Percentiles rank a stretch among this genome's conserved stretches.
These are phyloP conservation scores for Muscicapa comitata DNA, from an alignment of 2,797 vertebrate genomes.

Conservation along the genomic window DNA sequence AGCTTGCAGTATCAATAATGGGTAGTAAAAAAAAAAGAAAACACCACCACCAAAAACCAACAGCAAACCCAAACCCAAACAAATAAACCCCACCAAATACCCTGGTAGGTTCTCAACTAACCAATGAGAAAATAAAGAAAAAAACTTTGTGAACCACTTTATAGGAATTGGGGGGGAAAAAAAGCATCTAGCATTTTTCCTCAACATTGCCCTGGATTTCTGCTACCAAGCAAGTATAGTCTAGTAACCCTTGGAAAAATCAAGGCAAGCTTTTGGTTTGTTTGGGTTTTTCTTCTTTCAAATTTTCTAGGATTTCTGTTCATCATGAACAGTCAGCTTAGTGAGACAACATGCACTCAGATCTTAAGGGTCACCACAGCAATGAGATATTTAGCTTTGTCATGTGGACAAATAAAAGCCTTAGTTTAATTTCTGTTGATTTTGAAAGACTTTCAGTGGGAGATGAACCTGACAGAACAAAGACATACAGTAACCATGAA, in stretches of 20 bases:
- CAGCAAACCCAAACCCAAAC: background rate
- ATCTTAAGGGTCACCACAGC: background rate
- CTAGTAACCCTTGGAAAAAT: background rate
- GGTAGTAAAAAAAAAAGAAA: background rate
- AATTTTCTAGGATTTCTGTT: background rate
- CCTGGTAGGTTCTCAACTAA: background rate
- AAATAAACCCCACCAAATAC: fast-evolving
- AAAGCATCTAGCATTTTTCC: background rate
- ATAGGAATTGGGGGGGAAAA: background rate
- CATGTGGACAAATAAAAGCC: background rate
- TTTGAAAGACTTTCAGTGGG: background rate
- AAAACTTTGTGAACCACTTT: background rate
- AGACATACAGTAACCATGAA: background rate
- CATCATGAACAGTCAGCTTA: background rate
- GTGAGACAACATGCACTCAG: background rate
- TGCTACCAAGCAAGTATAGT: background rate
- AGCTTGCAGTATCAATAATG: background rate
- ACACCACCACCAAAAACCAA: background rate
- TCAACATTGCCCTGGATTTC: background rate
- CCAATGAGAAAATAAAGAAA: background rate
- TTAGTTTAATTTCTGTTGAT: background rate
- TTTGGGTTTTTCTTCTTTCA: background rate
- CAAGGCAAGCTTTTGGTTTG: background rate
- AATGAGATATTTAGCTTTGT: background rate
- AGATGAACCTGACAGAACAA: background rate